These are phyloP conservation scores for Tricholauxania praeusta DNA, from an alignment of 2,888 invertebrate genomes.

Conservation along the genomic window DNA sequence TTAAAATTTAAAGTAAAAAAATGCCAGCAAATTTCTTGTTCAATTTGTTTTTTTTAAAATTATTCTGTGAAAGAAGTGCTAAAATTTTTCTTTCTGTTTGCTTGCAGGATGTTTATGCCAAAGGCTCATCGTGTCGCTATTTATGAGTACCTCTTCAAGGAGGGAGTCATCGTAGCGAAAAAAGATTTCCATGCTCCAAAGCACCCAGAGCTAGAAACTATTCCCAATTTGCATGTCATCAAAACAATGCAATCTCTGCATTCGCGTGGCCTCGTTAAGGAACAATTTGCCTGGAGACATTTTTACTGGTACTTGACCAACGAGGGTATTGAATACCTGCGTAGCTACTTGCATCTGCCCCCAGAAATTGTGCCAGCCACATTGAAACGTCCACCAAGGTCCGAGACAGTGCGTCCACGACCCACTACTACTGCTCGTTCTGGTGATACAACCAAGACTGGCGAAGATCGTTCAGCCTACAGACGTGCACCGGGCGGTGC, in stretches of 20 bases:
- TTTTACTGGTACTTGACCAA: conserved; percentile 99
- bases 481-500: conserved; percentile 81
- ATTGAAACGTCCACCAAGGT: conserved; percentile 88
- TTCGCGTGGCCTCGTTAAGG: conserved; percentile 97
- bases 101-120: conserved; percentile 98
- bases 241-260: conserved; percentile 97
- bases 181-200: conserved; percentile 98
- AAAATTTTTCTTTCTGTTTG: conserved; percentile 41
- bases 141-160: conserved; percentile 98
- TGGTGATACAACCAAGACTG: conserved; percentile 79
- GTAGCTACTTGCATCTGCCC: conserved; percentile 95
- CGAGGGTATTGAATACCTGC: conserved; percentile 96
- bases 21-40: neutral
- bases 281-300: conserved; percentile 99
- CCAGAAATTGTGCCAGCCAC: conserved; percentile 99
- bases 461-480: conserved; percentile 87
- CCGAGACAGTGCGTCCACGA: conserved; percentile 87
- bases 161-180: conserved; percentile 99
- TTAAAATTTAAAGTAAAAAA: conserved; percentile 7
- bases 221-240: conserved; percentile 98
- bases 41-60: neutral
- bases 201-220: conserved; percentile 94
- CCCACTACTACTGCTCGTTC: conserved; percentile 76
- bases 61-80: conserved; percentile 1
- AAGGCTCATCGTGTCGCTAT: conserved; percentile 97